Base-by-base conservation (phyloP, 1,140 invertebrate genomes). In the Delia radicum region DNA sequence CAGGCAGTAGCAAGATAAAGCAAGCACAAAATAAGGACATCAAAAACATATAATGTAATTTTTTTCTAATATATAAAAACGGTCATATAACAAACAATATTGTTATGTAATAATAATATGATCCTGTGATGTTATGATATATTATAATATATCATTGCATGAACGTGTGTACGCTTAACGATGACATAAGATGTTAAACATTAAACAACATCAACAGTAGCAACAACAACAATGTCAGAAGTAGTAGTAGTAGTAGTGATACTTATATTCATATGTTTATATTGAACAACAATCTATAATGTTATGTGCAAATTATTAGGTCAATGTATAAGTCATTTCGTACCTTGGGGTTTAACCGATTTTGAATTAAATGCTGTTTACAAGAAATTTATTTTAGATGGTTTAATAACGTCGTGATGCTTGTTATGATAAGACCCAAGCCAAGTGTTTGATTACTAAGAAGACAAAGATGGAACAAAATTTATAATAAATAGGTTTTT, bases 41-140 rank as follows among this genome's bases (percentile, higher is more conserved):
- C 71, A 55, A 73, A 73, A 73, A 46, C 24, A 73, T 48, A 26
- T 55, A 48, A 75, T 74, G 77, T 81, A 82, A 82, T 84, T 79
- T 80, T 79, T 80, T 84, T 84, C 82, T 84, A 84, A 83, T 84
- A 84, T 80, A 24, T 33, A 73, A 73, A 15, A 48, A 48, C 7
- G 71, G 10, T 10, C 65, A 48, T 48, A n/a, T 29, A 73, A 73
- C 71, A 73, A 28, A 65, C 62, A 67, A 31, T 18, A 67, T 67
- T 28, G 27, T 67, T 24, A 21, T 7, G 21, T 63, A n/a, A 15
- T 37, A 27, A 55, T 55, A 55, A 55, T 69, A 33, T 69, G 65
- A 69, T 69, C 29, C 65, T 18, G 27, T 33, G 29, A 21, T 37
- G 15, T 37, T 28, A 33, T 69, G 65, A 24, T 3, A 37, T 55